Base-by-base conservation (phyloP, 2,888 invertebrate species). In the Eupithecia exiguata region DNA sequence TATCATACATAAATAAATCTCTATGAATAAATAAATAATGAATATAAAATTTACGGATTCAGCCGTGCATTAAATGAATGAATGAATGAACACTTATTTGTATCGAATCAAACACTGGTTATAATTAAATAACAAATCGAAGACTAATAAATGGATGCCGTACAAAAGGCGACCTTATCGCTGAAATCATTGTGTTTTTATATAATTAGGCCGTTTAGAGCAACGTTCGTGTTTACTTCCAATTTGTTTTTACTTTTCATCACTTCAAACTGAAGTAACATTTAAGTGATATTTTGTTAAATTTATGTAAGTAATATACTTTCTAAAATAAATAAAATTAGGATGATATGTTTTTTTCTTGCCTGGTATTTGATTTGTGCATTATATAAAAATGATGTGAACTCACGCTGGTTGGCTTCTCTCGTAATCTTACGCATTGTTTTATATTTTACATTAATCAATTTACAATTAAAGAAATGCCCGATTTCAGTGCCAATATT, bases 181-280 rank as follows among this genome's bases (percentile, higher is more conserved):
- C 43, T 36, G 21, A 40, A 35, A 46, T 46, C 38, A 16, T 63
- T 21, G 38, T 46, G 14, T 70, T 46, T 70, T 63, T 36, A 30
- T 46, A 9, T 65, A 35, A 70, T 63, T 21, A 36, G 63, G n/a
- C n/a, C 10, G 63, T 36, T 65, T n/a, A 36, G 5, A 58, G 6
- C 36, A 21, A 53, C 12, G 38, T 65, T 65, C 63, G 63, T 65
- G 63, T 36, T 65, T 1, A 65, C 63, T 65, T n/a, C 18, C 63
- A 38, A 38, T 65, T 65, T 21, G 10, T n/a, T 65, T 36, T n/a
- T 38, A 36, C n/a, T 38, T 63, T 65, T 65, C 63, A 65, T n/a
- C 63, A 65, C 62, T 35, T 62, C 12, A 9, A 62, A 35, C 63
- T 63, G n/a, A 35, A 21, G n/a, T 36, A 18, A 10, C 14, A n/a